These are phyloP conservation scores for Euzetes globulus DNA, from an alignment of 2,888 invertebrate genomes.

Conservation along the genomic window DNA sequence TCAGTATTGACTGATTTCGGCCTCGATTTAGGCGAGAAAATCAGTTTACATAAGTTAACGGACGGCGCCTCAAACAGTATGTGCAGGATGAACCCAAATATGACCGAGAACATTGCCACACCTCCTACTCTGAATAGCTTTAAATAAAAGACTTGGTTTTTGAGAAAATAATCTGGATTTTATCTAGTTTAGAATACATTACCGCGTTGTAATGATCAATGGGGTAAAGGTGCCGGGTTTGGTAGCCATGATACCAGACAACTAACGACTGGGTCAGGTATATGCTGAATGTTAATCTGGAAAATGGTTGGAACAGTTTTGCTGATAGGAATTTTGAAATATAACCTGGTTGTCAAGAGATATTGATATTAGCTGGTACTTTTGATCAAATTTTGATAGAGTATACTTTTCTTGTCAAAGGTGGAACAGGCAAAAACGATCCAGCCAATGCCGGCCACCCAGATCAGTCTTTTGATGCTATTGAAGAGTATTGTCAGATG, in stretches of 20 bases:
- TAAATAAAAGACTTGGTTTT: too few relatives aligned
- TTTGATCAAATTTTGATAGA: background rate
- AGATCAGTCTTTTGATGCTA: slow-evolving; percentile 4
- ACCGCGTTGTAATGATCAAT: slow-evolving; percentile 33
- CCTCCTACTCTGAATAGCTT: too few relatives aligned
- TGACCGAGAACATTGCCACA: too few relatives aligned
- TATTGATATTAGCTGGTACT: background rate
- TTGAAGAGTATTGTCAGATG: slow-evolving; percentile 7
- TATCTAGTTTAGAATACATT: too few relatives aligned
- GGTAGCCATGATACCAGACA: slow-evolving; percentile 31
- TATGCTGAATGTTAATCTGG: slow-evolving; percentile 29
- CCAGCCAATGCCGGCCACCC: slow-evolving; percentile 34
- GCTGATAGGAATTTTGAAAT: slow-evolving; percentile 22
- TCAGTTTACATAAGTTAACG: too few relatives aligned
- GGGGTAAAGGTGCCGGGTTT: background rate
- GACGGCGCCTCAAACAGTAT: too few relatives aligned
- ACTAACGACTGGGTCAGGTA: slow-evolving; percentile 31
- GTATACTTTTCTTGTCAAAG: slow-evolving; percentile 6
- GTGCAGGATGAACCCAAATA: too few relatives aligned
- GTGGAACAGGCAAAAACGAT: slow-evolving; percentile 36
- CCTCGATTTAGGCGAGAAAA: too few relatives aligned
- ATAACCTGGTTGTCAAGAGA: background rate
- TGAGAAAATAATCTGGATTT: too few relatives aligned
- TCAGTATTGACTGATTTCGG: too few relatives aligned
- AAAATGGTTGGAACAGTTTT: slow-evolving; percentile 29